Percentiles rank a stretch among this genome's conserved stretches.
Evolutionary conservation across 1,140 invertebrate genomes (phyloP).

Genomic region (Ditylenchus dipsaci): DNA sequence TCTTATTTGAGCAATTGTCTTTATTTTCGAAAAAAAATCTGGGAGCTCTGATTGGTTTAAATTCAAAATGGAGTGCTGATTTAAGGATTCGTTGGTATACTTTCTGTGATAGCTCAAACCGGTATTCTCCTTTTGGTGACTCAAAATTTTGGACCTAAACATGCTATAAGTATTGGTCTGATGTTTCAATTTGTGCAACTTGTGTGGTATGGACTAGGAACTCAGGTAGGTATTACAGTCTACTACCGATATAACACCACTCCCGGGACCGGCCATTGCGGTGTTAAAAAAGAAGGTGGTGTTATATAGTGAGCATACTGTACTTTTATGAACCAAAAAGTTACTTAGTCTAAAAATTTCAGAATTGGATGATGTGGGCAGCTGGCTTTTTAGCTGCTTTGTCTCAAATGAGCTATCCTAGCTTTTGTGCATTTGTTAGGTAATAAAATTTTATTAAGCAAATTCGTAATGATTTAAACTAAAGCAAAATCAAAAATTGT

Average conservation of each 20-base stretch:
- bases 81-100: constrained; percentile 74
- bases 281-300: not conserved
- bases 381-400: constrained; percentile 89
- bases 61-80: too few relatives aligned
- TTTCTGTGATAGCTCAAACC: constrained; percentile 88
- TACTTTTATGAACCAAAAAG: too few relatives aligned
- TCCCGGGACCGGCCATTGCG: too few relatives aligned
- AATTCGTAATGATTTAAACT: too few relatives aligned
- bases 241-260: too few relatives aligned
- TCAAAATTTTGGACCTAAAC: constrained; percentile 84
- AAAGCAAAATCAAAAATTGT: too few relatives aligned
- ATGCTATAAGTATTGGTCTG: constrained; percentile 73
- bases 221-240: constrained; percentile 60
- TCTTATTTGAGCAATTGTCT: too few relatives aligned
- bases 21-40: too few relatives aligned
- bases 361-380: constrained; percentile 92
- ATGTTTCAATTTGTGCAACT: constrained; percentile 89
- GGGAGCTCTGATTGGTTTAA: too few relatives aligned
- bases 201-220: constrained; percentile 89
- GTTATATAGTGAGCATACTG: constrained; percentile 68
- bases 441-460: too few relatives aligned
- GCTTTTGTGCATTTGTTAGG: constrained; percentile 94
- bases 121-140: constrained; percentile 79
- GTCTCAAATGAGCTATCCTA: constrained; percentile 87
- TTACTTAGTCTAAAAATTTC: constrained; percentile 19